These are phyloP conservation scores for Lysandra bellargus DNA, from an alignment of 2,888 invertebrate species.

Conservation along the genomic window DNA sequence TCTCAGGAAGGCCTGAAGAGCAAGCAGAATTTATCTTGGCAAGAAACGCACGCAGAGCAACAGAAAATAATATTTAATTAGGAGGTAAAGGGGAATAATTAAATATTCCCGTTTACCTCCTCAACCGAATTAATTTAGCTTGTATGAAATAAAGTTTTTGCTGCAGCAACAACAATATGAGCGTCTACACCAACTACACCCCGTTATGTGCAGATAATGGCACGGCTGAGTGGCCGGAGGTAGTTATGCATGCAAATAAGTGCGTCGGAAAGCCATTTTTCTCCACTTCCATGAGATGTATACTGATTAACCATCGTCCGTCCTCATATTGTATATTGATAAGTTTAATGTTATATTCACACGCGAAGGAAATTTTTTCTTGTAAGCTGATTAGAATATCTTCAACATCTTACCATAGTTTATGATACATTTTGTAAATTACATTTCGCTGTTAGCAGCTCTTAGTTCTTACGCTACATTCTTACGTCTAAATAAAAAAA, in stretches of 20 bases:
- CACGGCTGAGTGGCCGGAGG: constrained; percentile 38
- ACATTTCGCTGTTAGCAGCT: not conserved
- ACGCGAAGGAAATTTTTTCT: constrained; percentile 12
- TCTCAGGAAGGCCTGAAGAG: no score
- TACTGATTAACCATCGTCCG: constrained; percentile 36
- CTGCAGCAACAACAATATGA: not conserved
- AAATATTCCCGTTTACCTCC: no score
- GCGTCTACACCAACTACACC: not conserved
- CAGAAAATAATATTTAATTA: no score
- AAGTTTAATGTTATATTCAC: constrained; percentile 25
- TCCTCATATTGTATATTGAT: constrained; percentile 25
- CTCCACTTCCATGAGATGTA: constrained; percentile 38
- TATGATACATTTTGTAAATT: not conserved
- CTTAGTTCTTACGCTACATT: not conserved
- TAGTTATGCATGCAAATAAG: constrained; percentile 43
- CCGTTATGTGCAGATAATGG: constrained; percentile 15
- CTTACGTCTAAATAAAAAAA: no score
- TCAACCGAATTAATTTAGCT: no score
- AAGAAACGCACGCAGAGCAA: no score
- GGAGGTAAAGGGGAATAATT: no score
- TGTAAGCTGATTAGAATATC: not conserved
- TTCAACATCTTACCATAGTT: not conserved
- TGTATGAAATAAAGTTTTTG: constrained; percentile 1
- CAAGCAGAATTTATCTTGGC: not conserved
- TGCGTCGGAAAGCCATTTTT: constrained; percentile 43